Conservation (phyloP, 2,797 vertebrate species). For the Pseudomugil tenellus region DNA sequence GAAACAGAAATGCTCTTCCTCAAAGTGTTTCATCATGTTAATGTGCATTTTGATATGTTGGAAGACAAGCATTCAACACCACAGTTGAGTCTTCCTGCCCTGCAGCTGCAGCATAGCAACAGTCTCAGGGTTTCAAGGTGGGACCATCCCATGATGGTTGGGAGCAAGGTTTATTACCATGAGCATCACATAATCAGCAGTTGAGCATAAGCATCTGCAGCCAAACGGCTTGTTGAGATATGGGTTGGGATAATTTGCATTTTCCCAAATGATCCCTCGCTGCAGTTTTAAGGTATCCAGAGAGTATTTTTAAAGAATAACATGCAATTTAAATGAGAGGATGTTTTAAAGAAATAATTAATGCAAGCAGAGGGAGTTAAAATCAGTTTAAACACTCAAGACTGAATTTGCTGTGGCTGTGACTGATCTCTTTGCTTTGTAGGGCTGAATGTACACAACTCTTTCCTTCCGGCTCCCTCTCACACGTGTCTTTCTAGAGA, state of each 20-base stretch:
- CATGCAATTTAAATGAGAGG: constrained; percentile 2
- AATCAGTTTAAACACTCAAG: not conserved
- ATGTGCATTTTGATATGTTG: not conserved
- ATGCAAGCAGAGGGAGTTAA: not conserved
- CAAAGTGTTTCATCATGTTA: not conserved
- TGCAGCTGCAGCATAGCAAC: not conserved
- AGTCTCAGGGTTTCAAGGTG: not conserved
- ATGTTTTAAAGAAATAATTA: not conserved
- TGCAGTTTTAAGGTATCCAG: constrained; percentile 3
- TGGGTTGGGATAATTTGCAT: not conserved
- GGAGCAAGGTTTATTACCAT: constrained; percentile 4
- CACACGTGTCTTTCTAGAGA: constrained; percentile 64
- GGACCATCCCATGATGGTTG: not conserved
- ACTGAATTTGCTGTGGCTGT: not conserved
- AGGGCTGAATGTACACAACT: constrained; percentile 31
- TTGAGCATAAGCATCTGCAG: not conserved
- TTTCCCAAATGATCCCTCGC: not conserved
- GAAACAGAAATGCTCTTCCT: not conserved
- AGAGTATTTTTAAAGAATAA: not conserved
- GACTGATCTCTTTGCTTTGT: constrained; percentile 24
- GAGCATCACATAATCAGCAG: not conserved
- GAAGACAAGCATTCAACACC: not conserved
- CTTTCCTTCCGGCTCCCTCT: not conserved
- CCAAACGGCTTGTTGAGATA: not conserved
- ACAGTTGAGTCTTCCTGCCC: not conserved